phyloP scores from a whole-genome alignment of 2,113 vertebrate species.

The Bostrychus sinensis region DNA sequence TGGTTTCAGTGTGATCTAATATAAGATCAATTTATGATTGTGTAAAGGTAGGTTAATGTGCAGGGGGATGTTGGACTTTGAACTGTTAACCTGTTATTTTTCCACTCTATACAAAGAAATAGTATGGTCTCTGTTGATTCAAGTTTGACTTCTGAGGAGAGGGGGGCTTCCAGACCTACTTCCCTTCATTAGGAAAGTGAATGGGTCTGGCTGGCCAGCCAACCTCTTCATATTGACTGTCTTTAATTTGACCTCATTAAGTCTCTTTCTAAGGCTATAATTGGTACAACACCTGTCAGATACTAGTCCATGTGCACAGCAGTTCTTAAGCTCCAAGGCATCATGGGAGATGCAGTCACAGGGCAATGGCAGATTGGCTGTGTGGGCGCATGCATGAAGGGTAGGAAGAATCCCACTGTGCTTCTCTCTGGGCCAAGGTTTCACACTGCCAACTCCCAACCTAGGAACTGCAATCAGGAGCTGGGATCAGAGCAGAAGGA shows the following conservation, averaged over 20 bases:
- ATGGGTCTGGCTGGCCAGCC: too few species aligned
- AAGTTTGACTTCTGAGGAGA: background rate
- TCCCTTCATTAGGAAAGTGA: too few species aligned
- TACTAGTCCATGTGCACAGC: background rate
- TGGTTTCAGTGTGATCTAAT: background rate
- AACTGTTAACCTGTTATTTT: background rate
- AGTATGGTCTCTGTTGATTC: background rate
- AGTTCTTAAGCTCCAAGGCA: conserved; percentile 15
- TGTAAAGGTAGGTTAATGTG: conserved; percentile 10
- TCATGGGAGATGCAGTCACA: conserved; percentile 33
- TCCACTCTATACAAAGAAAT: background rate
- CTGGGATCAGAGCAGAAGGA: conserved; percentile 18
- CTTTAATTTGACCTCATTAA: conserved; percentile 12
- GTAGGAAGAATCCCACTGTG: conserved; percentile 66
- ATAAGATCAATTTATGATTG: conserved; percentile 29
- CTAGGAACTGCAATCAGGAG: conserved; percentile 38
- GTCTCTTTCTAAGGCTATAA: too few species aligned
- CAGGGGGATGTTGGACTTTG: conserved; percentile 6
- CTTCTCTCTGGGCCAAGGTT: conserved; percentile 48
- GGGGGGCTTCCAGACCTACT: too few species aligned
- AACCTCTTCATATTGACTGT: background rate
- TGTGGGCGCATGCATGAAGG: conserved; percentile 65
- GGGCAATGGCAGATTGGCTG: conserved; percentile 72
- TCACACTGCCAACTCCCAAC: conserved; percentile 44
- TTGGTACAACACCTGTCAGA: background rate